Evolutionary conservation across 2,888 invertebrate genomes (phyloP), one percentile per base, ranked within the genome.

Genomic region (Morpho achilles): DNA sequence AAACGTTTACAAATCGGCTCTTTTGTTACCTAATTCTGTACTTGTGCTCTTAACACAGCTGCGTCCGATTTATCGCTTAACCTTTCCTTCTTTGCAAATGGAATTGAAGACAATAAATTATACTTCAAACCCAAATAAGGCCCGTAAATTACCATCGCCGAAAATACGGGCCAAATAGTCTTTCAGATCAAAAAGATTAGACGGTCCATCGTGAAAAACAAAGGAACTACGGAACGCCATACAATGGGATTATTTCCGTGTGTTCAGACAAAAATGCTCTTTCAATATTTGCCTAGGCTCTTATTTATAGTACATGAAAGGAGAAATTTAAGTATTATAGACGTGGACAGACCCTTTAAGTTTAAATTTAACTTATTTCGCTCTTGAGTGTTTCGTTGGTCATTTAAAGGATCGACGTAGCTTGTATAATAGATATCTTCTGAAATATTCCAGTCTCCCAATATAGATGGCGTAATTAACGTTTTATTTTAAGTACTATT

Each of bases 71-170:
- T 79, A 79, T 79, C 68, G 86, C 86, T 84, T 87, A 89, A 90
- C 89, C 89, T 90, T 89, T 88, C 83, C 82, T 81, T 75, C 73
- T 72, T 69, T 75, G 74, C 80, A 80, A 79, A 83, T 87, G 77
- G 86, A 88, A 90, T 88, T 87, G 89, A 88, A 87, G 80, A 86
- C 86, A 79, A 87, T 90, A 88, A 88, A 87, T 90, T 87, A 88
- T 88, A 87, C 87, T 87, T 87, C 84, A 86, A 86, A 82, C 85
- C 85, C 82, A 84, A 87, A 87, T 87, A 87, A 86, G 84, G 78
- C 74, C 72, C 77, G 82, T 84, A 83, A 87, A 79, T 87, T 86
- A 84, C 87, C 80, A 75, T 77, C 74, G 71, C 68, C 71, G 72
- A 76, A 76, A 84, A 84, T 80, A 76, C 79, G 77, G 71, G 67